These are phyloP conservation scores for Acanthiza pusilla DNA, from an alignment of 2,797 vertebrate genomes.

Conservation along the genomic window DNA sequence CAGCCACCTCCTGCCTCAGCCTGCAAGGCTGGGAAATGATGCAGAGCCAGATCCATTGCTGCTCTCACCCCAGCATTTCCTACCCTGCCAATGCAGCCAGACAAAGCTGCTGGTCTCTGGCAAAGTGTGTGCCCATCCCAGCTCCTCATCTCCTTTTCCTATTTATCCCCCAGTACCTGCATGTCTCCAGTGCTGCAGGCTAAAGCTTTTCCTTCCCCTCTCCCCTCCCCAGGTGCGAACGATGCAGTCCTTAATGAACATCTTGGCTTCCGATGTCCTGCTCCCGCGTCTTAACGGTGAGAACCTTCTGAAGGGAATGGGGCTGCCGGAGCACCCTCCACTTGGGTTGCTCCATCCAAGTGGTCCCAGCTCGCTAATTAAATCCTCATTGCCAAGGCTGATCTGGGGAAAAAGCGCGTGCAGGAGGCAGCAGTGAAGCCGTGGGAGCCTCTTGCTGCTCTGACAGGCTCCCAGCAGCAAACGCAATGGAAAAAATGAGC, in stretches of 20 bases:
- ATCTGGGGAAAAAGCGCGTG: accelerated
- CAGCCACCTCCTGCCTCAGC: neutral
- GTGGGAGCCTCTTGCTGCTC: neutral
- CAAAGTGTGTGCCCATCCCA: accelerated
- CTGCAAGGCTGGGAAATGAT: neutral
- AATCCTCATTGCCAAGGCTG: neutral
- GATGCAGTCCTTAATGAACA: conserved; percentile 64
- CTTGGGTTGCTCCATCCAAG: accelerated
- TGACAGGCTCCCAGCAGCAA: neutral
- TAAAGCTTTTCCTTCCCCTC: neutral
- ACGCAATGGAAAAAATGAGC: neutral
- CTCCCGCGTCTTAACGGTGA: conserved; percentile 69
- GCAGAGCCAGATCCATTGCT: accelerated
- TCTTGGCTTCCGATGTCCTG: conserved; percentile 1
- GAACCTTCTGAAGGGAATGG: neutral
- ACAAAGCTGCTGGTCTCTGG: neutral
- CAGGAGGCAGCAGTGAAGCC: neutral
- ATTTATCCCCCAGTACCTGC: neutral
- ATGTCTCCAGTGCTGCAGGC: accelerated
- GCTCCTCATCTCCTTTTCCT: neutral
- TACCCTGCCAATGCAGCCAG: accelerated
- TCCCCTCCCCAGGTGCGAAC: conserved; percentile 30
- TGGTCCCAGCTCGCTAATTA: neutral
- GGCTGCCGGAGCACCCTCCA: accelerated
- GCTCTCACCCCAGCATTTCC: neutral